Conservation (phyloP, 2,113 vertebrate species). For the Cricetomys ansorgei region DNA sequence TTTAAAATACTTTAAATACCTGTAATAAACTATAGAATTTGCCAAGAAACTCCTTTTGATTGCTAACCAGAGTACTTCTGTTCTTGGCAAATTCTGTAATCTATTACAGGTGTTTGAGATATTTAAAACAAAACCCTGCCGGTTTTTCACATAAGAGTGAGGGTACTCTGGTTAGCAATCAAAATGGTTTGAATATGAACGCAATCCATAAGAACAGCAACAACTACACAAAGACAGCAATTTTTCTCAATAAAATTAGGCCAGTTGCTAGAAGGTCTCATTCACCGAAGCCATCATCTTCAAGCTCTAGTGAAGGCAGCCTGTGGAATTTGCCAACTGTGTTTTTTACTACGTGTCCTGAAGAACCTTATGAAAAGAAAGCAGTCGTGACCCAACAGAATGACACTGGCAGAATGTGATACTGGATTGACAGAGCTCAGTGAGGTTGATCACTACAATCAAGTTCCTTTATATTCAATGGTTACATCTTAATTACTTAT, state of each 20-base stretch:
- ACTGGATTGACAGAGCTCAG: conserved; percentile 51
- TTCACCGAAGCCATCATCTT: conserved; percentile 56
- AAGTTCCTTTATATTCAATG: conserved; percentile 50
- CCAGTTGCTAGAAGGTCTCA: conserved; percentile 29
- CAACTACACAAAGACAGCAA: neutral
- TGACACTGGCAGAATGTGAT: conserved; percentile 44
- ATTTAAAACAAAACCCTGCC: too few species aligned
- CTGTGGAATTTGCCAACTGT: conserved; percentile 56
- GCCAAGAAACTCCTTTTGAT: too few species aligned
- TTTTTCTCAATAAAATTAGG: conserved; percentile 45
- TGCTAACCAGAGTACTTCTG: too few species aligned
- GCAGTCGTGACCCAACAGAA: conserved; percentile 39
- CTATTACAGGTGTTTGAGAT: too few species aligned
- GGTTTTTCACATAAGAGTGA: too few species aligned
- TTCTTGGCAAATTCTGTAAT: too few species aligned
- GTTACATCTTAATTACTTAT: conserved; percentile 60
- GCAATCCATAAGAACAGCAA: conserved; percentile 5
- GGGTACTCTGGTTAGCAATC: conserved; percentile 56
- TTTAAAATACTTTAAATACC: conserved; percentile 40
- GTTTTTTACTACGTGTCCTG: conserved; percentile 18
- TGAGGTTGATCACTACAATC: conserved; percentile 1
- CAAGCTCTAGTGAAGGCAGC: conserved; percentile 53
- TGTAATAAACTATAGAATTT: conserved; percentile 36
- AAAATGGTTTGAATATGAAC: conserved; percentile 28
- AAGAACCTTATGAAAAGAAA: conserved; percentile 64